Evolutionary conservation across 2,888 invertebrate species (phyloP), one percentile per base, ranked within the genome.

Genomic region (Hanleya hanleyi): DNA sequence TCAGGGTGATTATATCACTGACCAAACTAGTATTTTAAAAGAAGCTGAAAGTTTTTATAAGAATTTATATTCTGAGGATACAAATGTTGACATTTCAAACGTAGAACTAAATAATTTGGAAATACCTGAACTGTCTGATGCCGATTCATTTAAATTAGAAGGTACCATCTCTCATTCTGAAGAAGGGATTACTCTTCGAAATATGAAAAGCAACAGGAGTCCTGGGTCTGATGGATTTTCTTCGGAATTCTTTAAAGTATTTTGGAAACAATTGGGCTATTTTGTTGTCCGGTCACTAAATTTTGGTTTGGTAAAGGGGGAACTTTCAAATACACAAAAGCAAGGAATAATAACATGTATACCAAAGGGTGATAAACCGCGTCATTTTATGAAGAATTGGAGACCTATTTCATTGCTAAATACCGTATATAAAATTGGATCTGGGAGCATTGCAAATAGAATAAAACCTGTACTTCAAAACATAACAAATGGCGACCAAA

Each of bases 361-460:
- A n/a, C 72, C 68, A 15, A 72, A 62, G 36, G 61, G 69, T 18
- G 38, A 69, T 38, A 69, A 69, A 62, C 62, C 37, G 9, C 57
- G 62, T 15, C 15, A 57, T 0, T 67, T 57, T n/a, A 2, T 72
- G 1, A 72, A 57, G 35, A 72, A 67, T 36, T 72, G 67, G 62
- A 49, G 67, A 32, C 71, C 67, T n/a, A 72, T 72, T 18, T 57
- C 61, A 18, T 49, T 61, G 0, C 26, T 67, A 47, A 72, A 41
- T n/a, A n/a, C n/a, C n/a, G n/a, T n/a, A n/a, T n/a, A n/a, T n/a
- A n/a, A n/a, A n/a, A n/a, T n/a, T n/a, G n/a, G n/a, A n/a, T n/a
- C n/a, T n/a, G n/a, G n/a, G n/a, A n/a, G n/a, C n/a, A n/a, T n/a
- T n/a, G n/a, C n/a, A n/a, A 67, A 5, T 57, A 57, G 57, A 57